Evolutionary conservation across 2,888 invertebrate species (phyloP).

Genomic region (Folsomia manolachei): DNA sequence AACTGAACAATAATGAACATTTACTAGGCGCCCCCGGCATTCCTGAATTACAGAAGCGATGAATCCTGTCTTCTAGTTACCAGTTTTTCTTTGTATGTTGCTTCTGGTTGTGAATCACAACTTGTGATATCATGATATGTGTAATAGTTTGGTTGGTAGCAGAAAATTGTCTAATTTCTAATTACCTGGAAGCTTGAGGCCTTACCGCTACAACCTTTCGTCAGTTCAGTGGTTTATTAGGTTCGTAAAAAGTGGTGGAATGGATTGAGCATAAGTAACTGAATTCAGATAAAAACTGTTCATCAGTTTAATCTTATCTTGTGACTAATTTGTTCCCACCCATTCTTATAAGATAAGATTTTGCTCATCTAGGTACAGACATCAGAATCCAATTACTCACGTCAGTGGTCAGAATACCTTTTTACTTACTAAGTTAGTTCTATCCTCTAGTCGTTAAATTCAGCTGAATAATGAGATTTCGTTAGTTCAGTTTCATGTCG

Average conservation of each 20-base stretch:
- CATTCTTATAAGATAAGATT: neutral
- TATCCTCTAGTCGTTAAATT: no score
- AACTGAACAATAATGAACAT: no score
- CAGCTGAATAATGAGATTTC: no score
- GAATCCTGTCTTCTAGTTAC: neutral
- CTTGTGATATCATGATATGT: no score
- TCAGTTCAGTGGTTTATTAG: neutral
- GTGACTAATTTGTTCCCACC: neutral
- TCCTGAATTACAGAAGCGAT: neutral
- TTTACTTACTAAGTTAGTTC: no score
- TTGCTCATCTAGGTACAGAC: no score
- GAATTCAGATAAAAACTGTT: neutral
- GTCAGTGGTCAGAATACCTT: neutral
- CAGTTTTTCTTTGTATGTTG: neutral
- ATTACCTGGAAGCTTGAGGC: constrained; percentile 15
- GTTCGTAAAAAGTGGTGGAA: neutral
- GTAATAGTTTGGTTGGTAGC: constrained; percentile 3
- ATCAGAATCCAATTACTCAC: no score
- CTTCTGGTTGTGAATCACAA: no score
- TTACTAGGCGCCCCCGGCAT: no score
- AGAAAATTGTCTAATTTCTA: constrained; percentile 13
- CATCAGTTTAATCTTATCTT: neutral
- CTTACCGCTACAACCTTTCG: neutral
- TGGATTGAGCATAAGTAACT: neutral
- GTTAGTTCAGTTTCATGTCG: no score